phyloP scores from a whole-genome alignment of 2,888 invertebrate genomes.

The Tetheella fluctuosa region DNA sequence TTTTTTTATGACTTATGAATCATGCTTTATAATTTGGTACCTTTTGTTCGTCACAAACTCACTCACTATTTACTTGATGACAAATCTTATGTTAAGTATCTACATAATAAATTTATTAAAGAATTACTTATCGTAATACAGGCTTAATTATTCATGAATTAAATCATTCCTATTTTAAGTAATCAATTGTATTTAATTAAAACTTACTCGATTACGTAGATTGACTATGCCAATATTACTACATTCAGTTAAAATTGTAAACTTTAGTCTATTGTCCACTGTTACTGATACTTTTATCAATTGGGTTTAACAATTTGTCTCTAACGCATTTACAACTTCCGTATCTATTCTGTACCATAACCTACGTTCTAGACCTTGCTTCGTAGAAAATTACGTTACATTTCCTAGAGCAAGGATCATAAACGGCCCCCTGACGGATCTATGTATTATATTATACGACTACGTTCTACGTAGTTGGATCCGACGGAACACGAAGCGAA shows the following conservation, averaged over 20 bases:
- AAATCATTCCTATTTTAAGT: too few species aligned
- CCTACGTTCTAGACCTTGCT: slow-evolving; percentile 33
- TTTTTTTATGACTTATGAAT: too few species aligned
- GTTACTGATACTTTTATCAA: slow-evolving; percentile 9
- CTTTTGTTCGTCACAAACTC: too few species aligned
- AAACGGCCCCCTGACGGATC: slow-evolving; percentile 33
- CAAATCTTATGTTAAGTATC: neutral
- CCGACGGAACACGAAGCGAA: slow-evolving; percentile 51
- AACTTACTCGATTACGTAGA: too few species aligned
- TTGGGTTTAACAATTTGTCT: slow-evolving; percentile 7
- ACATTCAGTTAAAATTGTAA: neutral
- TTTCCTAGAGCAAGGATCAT: slow-evolving; percentile 50
- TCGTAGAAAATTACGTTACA: slow-evolving; percentile 33
- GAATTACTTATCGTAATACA: too few species aligned
- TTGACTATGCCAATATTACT: neutral
- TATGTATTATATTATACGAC: slow-evolving; percentile 38
- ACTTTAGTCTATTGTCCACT: neutral
- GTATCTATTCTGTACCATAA: neutral
- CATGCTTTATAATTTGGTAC: too few species aligned
- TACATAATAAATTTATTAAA: too few species aligned
- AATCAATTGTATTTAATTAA: too few species aligned
- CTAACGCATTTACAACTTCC: slow-evolving; percentile 10
- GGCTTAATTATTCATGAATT: too few species aligned
- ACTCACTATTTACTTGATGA: too few species aligned
- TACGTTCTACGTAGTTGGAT: slow-evolving; percentile 42